phyloP scores from a whole-genome alignment of 92 coral and sea anemone genomes.

The Palythoa grandiflora region DNA sequence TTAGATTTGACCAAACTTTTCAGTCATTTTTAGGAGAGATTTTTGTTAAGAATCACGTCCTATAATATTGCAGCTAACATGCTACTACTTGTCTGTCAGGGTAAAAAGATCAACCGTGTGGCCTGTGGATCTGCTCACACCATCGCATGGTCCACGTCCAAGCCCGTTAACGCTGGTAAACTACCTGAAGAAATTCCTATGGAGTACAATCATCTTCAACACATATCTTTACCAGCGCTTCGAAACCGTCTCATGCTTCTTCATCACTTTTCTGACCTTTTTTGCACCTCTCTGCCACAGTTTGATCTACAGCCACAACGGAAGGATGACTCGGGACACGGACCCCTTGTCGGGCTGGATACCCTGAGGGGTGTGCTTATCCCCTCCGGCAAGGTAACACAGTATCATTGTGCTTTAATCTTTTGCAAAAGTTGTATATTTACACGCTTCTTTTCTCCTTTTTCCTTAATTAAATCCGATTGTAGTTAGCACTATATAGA shows the following conservation, averaged over 20 bases:
- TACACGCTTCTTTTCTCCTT: not conserved
- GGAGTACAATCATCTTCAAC: conserved; percentile 97
- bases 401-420: not conserved
- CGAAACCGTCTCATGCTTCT: conserved; percentile 92
- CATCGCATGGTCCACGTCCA: conserved; percentile 98
- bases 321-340: conserved; percentile 68
- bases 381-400: conserved; percentile 85
- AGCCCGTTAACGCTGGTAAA: conserved; percentile 95
- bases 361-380: conserved; percentile 92
- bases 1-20: not conserved
- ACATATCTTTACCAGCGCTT: conserved; percentile 73
- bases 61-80: not conserved
- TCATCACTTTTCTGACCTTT: conserved; percentile 95
- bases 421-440: not conserved
- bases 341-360: conserved; percentile 83
- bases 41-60: not conserved
- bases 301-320: conserved; percentile 85
- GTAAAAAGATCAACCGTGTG: conserved; percentile 94
- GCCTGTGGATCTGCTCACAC: conserved; percentile 99
- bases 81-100: conserved; percentile 52
- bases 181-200: conserved; percentile 92
- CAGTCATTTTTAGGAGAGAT: too few relatives aligned
- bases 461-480: too few relatives aligned
- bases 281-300: conserved; percentile 92
- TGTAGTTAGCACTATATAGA: too few relatives aligned